Base-by-base conservation (phyloP, 1,140 invertebrate genomes). In the Tribolium madens region DNA sequence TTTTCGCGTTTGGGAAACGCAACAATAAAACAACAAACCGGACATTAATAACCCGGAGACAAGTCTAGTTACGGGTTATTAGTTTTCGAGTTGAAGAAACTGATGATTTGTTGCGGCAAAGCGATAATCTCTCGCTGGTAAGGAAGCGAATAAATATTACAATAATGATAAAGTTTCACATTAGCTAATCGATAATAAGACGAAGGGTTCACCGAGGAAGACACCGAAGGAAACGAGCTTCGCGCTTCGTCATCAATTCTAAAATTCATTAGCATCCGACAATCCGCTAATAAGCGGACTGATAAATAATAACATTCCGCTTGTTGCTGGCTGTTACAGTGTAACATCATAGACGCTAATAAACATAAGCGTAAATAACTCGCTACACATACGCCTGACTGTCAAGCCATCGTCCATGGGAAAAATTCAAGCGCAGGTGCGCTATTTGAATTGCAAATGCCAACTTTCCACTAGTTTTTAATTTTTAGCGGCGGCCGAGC, bases 381-480 rank as follows among this genome's bases (percentile, higher is more conserved):
- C 70, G 81, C 78, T 81, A 76, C 69, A 76, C 52, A 76, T 73
- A 73, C 75, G 57, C 75, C 47, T 76, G 48, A 78, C 78, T 81
- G 79, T 79, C 73, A 76, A 72, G 70, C 76, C 77, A 50, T n/a
- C n/a, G n/a, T 47, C 78, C 76, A 77, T 77, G 81, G 78, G 78
- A 82, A 82, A 82, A 82, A 81, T 79, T 81, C 74, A 78, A 81
- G 80, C 81, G 81, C 81, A 81, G 81, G 81, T 81, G 81, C 81
- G 75, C 78, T 80, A 81, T 81, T 81, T 81, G 81, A 76, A 81
- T 79, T 81, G 81, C 81, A 81, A 81, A 81, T 81, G 76, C 73
- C 21, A 26, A 73, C 7, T 17, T 57, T 42, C 71, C 26, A 52
- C 70, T 72, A 73, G 50, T 73, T 53, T 52, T 52, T 52, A 26